phyloP scores from a whole-genome alignment of 2,113 vertebrate species.

The Ciconia boyciana region DNA sequence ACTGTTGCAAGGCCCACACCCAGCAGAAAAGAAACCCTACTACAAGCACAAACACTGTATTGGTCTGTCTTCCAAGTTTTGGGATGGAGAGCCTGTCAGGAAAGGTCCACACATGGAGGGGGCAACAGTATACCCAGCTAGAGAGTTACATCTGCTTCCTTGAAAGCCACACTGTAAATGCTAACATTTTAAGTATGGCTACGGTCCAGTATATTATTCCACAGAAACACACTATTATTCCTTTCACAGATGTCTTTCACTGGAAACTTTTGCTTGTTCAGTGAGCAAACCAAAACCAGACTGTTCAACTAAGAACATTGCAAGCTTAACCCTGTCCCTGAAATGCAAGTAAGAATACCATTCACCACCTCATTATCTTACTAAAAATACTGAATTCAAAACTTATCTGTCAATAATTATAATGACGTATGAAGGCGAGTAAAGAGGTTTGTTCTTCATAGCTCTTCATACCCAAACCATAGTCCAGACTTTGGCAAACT shows the following conservation, averaged over 20 bases:
- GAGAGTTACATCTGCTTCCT: background rate
- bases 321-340: background rate
- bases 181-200: background rate
- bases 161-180: background rate
- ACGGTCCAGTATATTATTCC: background rate
- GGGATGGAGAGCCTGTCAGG: background rate
- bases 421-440: background rate
- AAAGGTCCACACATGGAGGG: background rate
- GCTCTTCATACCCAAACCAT: background rate
- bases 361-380: background rate
- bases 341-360: background rate
- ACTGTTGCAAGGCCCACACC: background rate
- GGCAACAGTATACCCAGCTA: background rate
- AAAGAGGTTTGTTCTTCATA: background rate
- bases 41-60: background rate
- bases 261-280: background rate
- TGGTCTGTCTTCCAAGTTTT: background rate
- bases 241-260: background rate
- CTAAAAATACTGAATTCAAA: background rate
- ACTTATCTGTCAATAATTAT: background rate
- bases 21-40: background rate
- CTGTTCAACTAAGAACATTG: background rate
- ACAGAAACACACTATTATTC: background rate
- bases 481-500: background rate
- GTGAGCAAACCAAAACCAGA: background rate